Percentiles rank a stretch among this genome's conserved stretches.
Evolutionary conservation across 2,888 invertebrate genomes (phyloP).

Genomic region (Drosophila kanekoi): DNA sequence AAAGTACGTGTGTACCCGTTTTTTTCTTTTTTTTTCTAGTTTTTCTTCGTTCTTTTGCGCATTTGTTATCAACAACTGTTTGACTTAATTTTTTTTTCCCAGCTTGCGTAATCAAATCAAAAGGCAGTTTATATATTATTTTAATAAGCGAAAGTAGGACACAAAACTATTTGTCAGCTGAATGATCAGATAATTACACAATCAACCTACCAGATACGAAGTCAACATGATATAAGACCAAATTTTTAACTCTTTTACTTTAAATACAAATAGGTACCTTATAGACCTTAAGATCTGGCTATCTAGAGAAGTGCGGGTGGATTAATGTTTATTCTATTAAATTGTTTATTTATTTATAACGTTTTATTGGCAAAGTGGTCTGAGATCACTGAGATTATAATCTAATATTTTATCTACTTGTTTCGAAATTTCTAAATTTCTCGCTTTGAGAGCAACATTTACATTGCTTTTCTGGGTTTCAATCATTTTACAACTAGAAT

Average conservation of each 20-base stretch:
- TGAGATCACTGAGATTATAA: no score
- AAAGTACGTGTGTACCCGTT: background rate
- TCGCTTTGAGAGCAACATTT: no score
- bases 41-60: constrained; percentile 5
- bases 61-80: constrained; percentile 18
- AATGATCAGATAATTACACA: background rate
- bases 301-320: background rate
- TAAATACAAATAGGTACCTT: background rate
- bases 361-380: no score
- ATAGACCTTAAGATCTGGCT: background rate
- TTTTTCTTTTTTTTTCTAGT: background rate
- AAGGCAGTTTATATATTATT: background rate
- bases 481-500: no score
- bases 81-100: background rate
- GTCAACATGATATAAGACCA: background rate
- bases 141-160: background rate
- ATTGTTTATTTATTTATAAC: background rate
- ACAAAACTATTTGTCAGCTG: background rate
- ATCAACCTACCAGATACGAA: background rate
- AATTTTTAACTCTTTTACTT: background rate
- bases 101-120: background rate
- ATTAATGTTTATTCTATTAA: background rate
- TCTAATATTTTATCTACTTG: no score
- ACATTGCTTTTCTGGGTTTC: no score
- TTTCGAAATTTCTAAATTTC: no score